These are phyloP conservation scores for Anoplius nigerrimus DNA, from an alignment of 2,888 invertebrate genomes.

Conservation along the genomic window DNA sequence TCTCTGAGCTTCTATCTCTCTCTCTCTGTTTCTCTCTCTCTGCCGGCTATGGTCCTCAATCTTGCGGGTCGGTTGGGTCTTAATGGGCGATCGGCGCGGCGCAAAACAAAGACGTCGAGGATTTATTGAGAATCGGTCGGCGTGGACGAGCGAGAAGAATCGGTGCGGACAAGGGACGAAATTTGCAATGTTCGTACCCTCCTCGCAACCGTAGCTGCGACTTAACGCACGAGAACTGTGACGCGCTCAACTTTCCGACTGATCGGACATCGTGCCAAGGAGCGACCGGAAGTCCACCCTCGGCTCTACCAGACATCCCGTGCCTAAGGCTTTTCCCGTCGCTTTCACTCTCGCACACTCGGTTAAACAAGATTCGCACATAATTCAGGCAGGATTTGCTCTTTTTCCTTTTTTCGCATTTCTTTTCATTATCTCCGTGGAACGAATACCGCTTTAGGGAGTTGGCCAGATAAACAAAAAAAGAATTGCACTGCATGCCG, in stretches of 20 bases:
- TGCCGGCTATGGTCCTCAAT: no score
- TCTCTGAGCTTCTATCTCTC: no score
- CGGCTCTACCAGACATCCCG: conserved; percentile 67
- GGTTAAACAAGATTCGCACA: no score
- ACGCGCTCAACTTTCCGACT: not conserved
- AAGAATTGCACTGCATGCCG: conserved; percentile 62
- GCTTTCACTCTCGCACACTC: conserved; percentile 43
- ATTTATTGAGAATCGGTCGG: no score
- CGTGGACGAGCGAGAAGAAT: no score
- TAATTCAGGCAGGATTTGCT: conserved; percentile 38
- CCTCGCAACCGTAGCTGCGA: not conserved
- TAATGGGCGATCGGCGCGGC: no score
- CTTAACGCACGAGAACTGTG: not conserved
- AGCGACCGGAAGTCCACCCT: conserved; percentile 11
- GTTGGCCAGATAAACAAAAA: conserved; percentile 72
- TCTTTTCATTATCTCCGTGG: conserved; percentile 41
- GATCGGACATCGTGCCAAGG: not conserved
- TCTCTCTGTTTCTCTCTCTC: no score
- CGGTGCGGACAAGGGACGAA: no score
- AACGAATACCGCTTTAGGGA: conserved; percentile 74
- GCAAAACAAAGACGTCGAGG: no score
- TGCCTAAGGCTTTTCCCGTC: conserved; percentile 47
- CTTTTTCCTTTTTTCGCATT: conserved; percentile 34
- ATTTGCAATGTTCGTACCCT: no score
- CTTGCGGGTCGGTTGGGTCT: no score